Evolutionary conservation across 30 jellyfish, hydroid and myxozoan species (phyloP), one percentile per base, ranked within the genome.

Genomic region (Cassiopea andromeda): DNA sequence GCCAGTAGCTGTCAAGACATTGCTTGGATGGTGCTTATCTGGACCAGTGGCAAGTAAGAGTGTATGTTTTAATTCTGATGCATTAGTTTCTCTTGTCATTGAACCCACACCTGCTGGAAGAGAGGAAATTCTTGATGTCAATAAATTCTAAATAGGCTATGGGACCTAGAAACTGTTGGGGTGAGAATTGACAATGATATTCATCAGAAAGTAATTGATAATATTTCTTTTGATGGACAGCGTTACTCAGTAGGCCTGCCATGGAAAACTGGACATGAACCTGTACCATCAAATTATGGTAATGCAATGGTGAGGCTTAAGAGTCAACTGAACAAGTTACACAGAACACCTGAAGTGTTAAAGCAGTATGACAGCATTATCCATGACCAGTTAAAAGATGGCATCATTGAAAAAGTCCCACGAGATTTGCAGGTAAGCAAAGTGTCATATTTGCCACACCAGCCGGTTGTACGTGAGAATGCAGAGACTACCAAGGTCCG

Each of bases 231-330:
- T 72, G 38, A 75, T 19, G 96, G 87, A 64, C 50, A 60, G 60
- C 79, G 94, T 43, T 87, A 87, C 64, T 78, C 84, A 1, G 94
- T 87, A 76, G 90, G 85, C 14, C 70, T 61, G 85, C 94, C 90
- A 71, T 87, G 94, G 94, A 87, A 87, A 75, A 74, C 54, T 19
- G 94, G 85, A 27, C 91, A 88, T 60, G 83, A 70, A n/a, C 87
- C 96, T 5, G 44, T 68, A 18, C 77, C 64, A 54, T 54, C 64
- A 54, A 54, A 54, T 54, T 54, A 54, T 54, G 64, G 64, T 10
- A 54, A 54, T 54, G 64, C 64, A 54, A 54, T 54, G 12, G 64
- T 54, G 64, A 54, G 64, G 64, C 64, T 54, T 54, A 54, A 54
- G 12, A 54, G 64, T 54, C 64, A 54, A 54, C 12, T 54, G 64